These are phyloP conservation scores for Sebastes oblongus DNA, from an alignment of 2,797 vertebrate genomes.

Conservation along the genomic window DNA sequence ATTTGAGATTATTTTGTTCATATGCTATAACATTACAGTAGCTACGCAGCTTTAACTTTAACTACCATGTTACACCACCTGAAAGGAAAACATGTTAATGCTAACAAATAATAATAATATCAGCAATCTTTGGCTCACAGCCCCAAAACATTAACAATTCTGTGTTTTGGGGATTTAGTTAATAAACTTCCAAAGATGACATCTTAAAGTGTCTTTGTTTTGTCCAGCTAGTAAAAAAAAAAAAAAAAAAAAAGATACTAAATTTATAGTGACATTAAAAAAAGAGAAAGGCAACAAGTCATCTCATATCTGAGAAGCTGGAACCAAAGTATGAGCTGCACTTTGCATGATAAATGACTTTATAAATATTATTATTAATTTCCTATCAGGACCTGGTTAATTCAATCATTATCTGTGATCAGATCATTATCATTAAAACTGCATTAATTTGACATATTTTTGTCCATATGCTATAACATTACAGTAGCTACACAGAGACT, in stretches of 20 bases:
- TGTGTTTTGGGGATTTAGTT: too few relatives aligned
- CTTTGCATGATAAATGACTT: too few relatives aligned
- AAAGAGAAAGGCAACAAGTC: not conserved
- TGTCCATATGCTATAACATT: not conserved
- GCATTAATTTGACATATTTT: not conserved
- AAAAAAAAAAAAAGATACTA: too few relatives aligned
- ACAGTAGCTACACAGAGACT: not conserved
- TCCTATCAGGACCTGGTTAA: not conserved
- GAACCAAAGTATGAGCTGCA: too few relatives aligned
- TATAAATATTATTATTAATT: not conserved
- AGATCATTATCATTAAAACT: not conserved
- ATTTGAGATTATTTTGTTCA: not conserved
- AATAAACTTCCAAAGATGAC: not conserved
- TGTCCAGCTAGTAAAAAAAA: not conserved
- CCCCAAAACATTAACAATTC: too few relatives aligned
- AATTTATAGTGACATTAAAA: too few relatives aligned
- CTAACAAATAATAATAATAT: too few relatives aligned
- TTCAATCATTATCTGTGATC: not conserved
- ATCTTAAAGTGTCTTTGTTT: not conserved
- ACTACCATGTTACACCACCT: too few relatives aligned
- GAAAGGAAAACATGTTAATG: too few relatives aligned
- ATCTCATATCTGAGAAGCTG: not conserved
- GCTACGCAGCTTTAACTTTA: too few relatives aligned
- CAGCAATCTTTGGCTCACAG: too few relatives aligned
- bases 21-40: too few relatives aligned